Evolutionary conservation across 2,888 invertebrate genomes (phyloP).

Genomic region (Oligia latruncula): DNA sequence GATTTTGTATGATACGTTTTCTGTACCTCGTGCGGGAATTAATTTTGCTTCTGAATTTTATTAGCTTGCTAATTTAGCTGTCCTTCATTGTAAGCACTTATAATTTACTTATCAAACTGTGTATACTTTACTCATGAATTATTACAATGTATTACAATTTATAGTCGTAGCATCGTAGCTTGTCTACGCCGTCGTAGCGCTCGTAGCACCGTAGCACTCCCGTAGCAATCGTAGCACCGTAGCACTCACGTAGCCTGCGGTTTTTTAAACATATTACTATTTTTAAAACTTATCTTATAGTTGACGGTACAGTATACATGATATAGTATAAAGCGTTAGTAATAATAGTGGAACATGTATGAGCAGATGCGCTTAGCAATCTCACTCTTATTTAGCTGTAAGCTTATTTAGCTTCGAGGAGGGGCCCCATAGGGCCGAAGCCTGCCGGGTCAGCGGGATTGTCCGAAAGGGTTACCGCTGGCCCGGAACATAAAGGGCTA

Average conservation of each 20-base stretch:
- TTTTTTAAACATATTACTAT: neutral
- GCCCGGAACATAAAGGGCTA: too few relatives aligned
- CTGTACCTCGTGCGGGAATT: slow-evolving; percentile 18
- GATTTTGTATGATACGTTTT: slow-evolving; percentile 54
- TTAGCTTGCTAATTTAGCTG: slow-evolving; percentile 14
- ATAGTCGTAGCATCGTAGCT: neutral
- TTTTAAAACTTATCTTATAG: neutral
- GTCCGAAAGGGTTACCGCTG: too few relatives aligned
- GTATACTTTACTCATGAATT: neutral
- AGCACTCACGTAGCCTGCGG: slow-evolving; percentile 3
- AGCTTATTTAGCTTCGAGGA: neutral
- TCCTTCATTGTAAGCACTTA: neutral
- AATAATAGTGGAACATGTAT: neutral
- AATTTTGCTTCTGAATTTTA: slow-evolving; percentile 25
- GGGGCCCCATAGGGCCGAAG: too few relatives aligned
- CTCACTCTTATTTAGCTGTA: neutral
- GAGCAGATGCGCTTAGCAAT: slow-evolving; percentile 9
- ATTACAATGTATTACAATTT: neutral
- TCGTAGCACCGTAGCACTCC: slow-evolving; percentile 15
- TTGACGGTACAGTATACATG: neutral
- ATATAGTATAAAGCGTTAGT: neutral
- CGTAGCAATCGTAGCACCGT: slow-evolving; percentile 19
- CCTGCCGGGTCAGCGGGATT: too few relatives aligned
- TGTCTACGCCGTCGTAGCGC: slow-evolving; percentile 16
- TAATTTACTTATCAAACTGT: neutral